Base-by-base conservation (phyloP, 2,888 invertebrate genomes). In the Micoletzkya japonica region DNA sequence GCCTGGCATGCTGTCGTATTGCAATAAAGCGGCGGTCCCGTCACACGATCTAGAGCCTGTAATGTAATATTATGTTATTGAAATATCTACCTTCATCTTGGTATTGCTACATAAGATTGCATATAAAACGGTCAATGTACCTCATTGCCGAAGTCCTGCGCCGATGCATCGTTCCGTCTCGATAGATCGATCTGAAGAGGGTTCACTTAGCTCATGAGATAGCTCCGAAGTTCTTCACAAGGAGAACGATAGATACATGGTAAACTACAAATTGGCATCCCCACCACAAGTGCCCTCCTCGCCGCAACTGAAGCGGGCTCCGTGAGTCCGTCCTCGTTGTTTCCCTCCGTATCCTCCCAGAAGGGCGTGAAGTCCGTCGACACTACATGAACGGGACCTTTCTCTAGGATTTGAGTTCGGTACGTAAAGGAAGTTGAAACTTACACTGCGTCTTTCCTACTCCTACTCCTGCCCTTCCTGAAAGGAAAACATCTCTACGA, bases 1-100 rank as follows among this genome's bases (percentile, higher is more conserved):
- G 34, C 20, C 7, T 17, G 2, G n/a, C 64, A 66, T 1, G 52
- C 37, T 24, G 64, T 66, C 0, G 54, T n/a, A 37, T 66, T 66
- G 64, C 64, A 66, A 37, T 36, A 66, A 10, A 66, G 54, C 4
- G 64, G 64, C 36, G 64, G 54, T 1, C 64, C 64, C 50, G 24
- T 4, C 24, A 24, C 44, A 32, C 14, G 52, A n/a, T n/a, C n/a
- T n/a, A n/a, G n/a, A n/a, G n/a, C n/a, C n/a, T n/a, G 44, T 14
- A 44, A 44, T 44, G 44, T 20, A 10, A 44, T 20, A 44, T 20
- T 14, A 14, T 44, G 10, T 44, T 44, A 10, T 44, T 20, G 10
- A 44, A 44, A 14, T 14, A 44, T 14, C 44, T 14, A 20, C 20
- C 44, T 54, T 54, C 24, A 17, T 7, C 7, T 24, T 14, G 26